Base-by-base conservation (phyloP, 2,113 vertebrate genomes). In the Morone chrysops region DNA sequence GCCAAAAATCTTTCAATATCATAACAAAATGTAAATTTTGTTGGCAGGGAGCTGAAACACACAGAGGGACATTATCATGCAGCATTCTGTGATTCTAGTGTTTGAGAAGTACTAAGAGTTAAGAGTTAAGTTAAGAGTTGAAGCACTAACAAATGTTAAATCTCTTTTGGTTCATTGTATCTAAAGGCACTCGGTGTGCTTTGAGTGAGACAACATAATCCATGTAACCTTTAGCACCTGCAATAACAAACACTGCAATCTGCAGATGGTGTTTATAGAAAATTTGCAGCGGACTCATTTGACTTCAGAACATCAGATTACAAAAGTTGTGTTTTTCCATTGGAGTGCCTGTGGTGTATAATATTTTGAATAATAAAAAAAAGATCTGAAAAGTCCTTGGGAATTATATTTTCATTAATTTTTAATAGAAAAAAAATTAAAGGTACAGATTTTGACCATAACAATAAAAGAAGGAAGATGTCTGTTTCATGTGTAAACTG, bases 231-330 rank as follows among this genome's bases (percentile, higher is more conserved):
- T 47, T 22, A 36, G 31, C 59, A 73, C 61, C 61, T 81, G 70
- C 51, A 73, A 66, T 31, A 73, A 81, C 51, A 72, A 22, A 65
- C 38, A 6, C n/a, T n/a, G n/a, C n/a, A 22, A 53, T 45, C 57
- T 47, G 59, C 70, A 73, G 78, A 57, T 66, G 78, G 25, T 72
- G 61, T 73, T 67, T 66, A 57, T 38, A 13, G 17, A 10, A 20
- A 50, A 59, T 59, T 43, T 20, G 70, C 51, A 41, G 60, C 51
- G 66, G 31, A 8, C 51, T 56, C 40, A 16, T 13, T 45, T 6
- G 1, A 47, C 41, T 51, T 2, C n/a, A 66, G 10, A 54, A 45
- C 73, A 66, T 76, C 16, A 54, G 14, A 18, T 53, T 31, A 63
- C 20, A 43, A 11, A 18, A 1, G 47, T 13, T 50, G 17, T 16